phyloP scores from a whole-genome alignment of 2,888 invertebrate species.

The Mystacides longicornis region DNA sequence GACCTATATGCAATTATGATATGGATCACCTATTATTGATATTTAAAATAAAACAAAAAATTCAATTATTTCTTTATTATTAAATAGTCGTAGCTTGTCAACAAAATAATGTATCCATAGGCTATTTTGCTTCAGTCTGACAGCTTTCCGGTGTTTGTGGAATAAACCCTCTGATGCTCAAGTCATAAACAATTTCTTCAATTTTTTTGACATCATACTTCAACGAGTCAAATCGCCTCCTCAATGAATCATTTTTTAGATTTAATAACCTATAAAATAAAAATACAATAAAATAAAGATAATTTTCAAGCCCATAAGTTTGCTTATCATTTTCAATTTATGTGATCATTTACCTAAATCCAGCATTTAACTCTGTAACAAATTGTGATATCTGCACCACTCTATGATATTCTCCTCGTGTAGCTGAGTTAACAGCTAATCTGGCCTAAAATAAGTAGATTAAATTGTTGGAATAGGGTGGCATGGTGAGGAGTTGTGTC shows the following conservation, averaged over 20 bases:
- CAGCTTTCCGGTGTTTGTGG: no score
- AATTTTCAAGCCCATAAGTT: background rate
- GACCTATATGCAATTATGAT: no score
- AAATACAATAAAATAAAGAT: background rate
- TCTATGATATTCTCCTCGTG: constrained; percentile 72
- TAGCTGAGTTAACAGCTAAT: constrained; percentile 77
- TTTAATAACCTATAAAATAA: constrained; percentile 56
- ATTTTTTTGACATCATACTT: constrained; percentile 93
- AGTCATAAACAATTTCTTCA: constrained; percentile 85
- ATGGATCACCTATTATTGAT: no score
- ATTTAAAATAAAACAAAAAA: no score
- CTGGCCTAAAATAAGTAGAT: constrained; percentile 50
- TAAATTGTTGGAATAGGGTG: no score
- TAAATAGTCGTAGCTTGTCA: no score
- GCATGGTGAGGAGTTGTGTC: constrained; percentile 1
- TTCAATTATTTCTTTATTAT: no score
- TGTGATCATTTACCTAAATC: constrained; percentile 56
- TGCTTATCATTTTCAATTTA: background rate
- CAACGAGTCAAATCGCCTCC: constrained; percentile 79
- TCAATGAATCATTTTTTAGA: constrained; percentile 80
- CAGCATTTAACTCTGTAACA: constrained; percentile 79
- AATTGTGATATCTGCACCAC: constrained; percentile 81
- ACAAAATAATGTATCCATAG: no score
- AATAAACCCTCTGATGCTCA: constrained; percentile 71
- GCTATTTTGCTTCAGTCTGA: no score